Evolutionary conservation across 1,140 invertebrate genomes (phyloP), one percentile per base, ranked within the genome.

Genomic region (Diabrotica undecimpunctata): DNA sequence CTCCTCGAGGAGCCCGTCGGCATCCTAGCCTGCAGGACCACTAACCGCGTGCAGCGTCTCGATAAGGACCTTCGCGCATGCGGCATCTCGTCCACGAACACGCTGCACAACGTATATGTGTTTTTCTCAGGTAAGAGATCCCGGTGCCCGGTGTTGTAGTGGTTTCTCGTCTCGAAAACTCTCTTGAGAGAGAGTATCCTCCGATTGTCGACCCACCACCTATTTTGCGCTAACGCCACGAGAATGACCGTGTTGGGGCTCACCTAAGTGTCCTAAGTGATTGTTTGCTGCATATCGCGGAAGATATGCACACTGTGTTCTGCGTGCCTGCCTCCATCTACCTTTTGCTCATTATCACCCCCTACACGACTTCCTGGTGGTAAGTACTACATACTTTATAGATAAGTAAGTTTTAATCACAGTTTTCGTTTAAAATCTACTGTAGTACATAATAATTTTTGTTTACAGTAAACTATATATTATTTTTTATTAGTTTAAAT

Each of bases 351-450:
- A 67, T 76, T 61, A 67, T 76, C 74, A 74, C 75, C 72, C 75
- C 75, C 68, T 74, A 75, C 69, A 75, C 75, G 57, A 67, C 64
- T 62, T 75, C 75, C 61, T 76, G 73, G 73, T 76, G 75, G 75
- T 76, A 62, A 75, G 75, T 76, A 61, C 61, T 38, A 64, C 38
- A n/a, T 37, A 38, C 14, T 54, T 57, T 57, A 11, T 36, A 10
- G n/a, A 13, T 6, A n/a, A 54, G 13, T 13, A 7, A 2, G 13
- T 54, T 54, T 5, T 5, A 54, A 25, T 54, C 14, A 0, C 51
- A 53, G 11, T 11, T 53, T 53, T 53, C 7, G 0, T 12, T 4
- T 6, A 6, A 53, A 5, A 12, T 8, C 3, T 53, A 53, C 14
- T 53, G 11, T 4, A 25, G 25, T 25, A 25, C 25, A 4, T 25